Evolutionary conservation across 2,113 vertebrate species (phyloP).

Genomic region (Ramphastos sulfuratus): DNA sequence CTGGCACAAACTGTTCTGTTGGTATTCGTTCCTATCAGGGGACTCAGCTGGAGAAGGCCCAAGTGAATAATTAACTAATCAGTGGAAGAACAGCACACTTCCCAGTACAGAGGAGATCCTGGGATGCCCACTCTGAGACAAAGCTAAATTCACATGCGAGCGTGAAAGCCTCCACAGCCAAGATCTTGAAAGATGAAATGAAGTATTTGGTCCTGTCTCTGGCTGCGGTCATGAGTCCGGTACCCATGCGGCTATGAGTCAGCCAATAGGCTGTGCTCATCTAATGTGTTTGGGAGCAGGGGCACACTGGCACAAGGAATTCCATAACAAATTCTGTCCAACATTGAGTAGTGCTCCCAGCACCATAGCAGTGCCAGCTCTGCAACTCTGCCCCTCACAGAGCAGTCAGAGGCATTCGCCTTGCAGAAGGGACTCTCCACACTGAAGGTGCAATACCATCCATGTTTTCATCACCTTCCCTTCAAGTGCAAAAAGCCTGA

Average conservation of each 20-base stretch:
- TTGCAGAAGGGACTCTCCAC: background rate
- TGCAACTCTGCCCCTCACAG: background rate
- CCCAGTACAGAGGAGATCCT: background rate
- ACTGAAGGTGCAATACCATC: background rate
- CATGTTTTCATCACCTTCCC: background rate
- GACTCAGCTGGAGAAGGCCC: constrained; percentile 36
- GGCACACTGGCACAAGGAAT: background rate
- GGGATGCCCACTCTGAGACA: background rate
- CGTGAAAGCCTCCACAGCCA: rapidly evolving
- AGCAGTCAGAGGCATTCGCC: background rate
- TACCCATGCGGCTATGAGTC: background rate
- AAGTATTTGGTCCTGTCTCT: background rate
- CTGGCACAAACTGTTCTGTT: constrained; percentile 42
- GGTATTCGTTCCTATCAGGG: background rate
- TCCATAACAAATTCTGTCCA: background rate
- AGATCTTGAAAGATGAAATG: background rate
- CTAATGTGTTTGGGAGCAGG: background rate
- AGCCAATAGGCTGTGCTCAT: background rate
- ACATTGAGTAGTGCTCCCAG: background rate
- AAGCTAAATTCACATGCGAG: background rate
- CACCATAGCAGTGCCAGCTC: background rate
- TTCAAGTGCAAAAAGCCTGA: background rate
- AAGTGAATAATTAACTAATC: constrained; percentile 54
- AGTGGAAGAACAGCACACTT: background rate
- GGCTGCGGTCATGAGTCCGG: background rate